Evolutionary conservation across 2,797 vertebrate species (phyloP).

Genomic region (Cephalopachus bancanus): DNA sequence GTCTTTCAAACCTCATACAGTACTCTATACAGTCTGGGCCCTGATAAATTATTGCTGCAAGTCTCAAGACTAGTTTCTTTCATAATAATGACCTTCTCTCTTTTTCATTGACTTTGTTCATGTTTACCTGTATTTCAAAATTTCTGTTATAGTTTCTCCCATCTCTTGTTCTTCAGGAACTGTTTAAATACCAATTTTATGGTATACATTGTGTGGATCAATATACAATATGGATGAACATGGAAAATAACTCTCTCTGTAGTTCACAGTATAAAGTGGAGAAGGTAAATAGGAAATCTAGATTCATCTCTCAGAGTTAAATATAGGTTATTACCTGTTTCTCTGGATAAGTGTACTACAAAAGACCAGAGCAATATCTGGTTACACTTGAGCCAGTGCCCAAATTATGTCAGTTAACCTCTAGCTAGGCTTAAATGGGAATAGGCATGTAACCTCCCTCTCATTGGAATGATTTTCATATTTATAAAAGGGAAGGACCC

Average conservation of each 20-base stretch:
- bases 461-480: not conserved
- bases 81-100: not conserved
- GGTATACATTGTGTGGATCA: not conserved
- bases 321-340: not conserved
- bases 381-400: not conserved
- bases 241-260: not conserved
- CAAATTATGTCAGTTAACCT: not conserved
- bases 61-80: not conserved
- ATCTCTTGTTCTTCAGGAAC: not conserved
- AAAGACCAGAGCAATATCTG: not conserved
- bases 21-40: not conserved
- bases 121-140: not conserved
- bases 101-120: not conserved
- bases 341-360: not conserved
- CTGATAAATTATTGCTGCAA: not conserved
- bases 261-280: not conserved
- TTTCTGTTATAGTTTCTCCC: not conserved
- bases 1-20: not conserved
- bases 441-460: not conserved
- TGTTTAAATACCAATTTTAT: not conserved
- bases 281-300: conserved; percentile 11
- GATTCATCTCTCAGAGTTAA: conserved; percentile 20
- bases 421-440: not conserved
- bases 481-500: not conserved
- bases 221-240: not conserved